phyloP scores from a whole-genome alignment of 1,140 invertebrate species.

The Drosophila melanica region DNA sequence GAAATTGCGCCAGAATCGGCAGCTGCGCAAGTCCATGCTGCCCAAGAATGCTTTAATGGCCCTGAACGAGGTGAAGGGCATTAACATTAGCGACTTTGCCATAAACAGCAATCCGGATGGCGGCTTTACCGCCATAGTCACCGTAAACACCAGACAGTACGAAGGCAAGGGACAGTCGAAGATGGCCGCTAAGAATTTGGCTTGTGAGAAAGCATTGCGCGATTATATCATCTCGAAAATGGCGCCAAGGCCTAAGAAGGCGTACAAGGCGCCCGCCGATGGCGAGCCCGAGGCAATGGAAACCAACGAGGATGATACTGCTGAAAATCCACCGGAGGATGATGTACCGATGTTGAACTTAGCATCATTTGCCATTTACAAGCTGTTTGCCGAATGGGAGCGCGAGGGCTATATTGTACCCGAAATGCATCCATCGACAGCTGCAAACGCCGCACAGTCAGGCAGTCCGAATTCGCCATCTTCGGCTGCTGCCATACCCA shows the following conservation, averaged over 20 bases:
- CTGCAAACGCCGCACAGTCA: constrained; percentile 29
- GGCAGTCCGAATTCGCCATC: constrained; percentile 63
- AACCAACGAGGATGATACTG: constrained; percentile 28
- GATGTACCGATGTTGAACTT: constrained; percentile 90
- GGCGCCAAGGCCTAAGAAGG: constrained; percentile 82
- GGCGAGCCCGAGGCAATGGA: constrained; percentile 41
- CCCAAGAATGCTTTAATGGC: constrained; percentile 95
- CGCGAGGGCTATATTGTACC: constrained; percentile 88
- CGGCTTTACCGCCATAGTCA: constrained; percentile 78
- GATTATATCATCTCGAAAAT: constrained; percentile 89
- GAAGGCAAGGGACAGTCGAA: constrained; percentile 85
- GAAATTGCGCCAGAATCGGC: constrained; percentile 88
- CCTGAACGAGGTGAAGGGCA: constrained; percentile 91
- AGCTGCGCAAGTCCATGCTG: constrained; percentile 87
- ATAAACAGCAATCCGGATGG: constrained; percentile 70
- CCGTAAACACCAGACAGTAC: constrained; percentile 75
- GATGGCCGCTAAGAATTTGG: constrained; percentile 86
- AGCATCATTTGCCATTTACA: constrained; percentile 90
- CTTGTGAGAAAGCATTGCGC: constrained; percentile 89
- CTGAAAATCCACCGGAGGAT: constrained; percentile 74
- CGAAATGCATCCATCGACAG: constrained; percentile 67
- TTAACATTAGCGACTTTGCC: constrained; percentile 77
- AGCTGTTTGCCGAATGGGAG: constrained; percentile 91
- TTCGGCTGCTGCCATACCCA: constrained; percentile 33
- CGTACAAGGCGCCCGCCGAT: constrained; percentile 41